Percentiles rank a stretch among this genome's conserved stretches.
phyloP scores from a whole-genome alignment of 2,113 vertebrate species.

The Syrrhaptes paradoxus region DNA sequence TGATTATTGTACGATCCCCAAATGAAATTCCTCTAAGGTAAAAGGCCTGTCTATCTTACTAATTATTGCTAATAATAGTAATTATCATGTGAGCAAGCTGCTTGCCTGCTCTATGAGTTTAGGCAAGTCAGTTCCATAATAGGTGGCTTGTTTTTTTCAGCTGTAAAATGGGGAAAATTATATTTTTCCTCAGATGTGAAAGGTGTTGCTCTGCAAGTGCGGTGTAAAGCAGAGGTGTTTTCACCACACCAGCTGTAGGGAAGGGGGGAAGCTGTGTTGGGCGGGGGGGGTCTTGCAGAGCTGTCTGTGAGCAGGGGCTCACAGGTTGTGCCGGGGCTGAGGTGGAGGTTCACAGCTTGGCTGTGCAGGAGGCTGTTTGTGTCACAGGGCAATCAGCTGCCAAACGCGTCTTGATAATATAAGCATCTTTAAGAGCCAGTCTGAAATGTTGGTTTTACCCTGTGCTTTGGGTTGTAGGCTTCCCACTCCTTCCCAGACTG shows the following conservation, averaged over 20 bases:
- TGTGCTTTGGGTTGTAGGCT: not conserved
- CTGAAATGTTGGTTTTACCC: not conserved
- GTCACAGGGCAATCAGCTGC: not conserved
- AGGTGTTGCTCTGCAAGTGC: not conserved
- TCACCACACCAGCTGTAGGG: rapidly evolving
- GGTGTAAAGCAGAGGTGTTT: not conserved
- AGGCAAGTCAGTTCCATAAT: not conserved
- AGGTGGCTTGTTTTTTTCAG: not conserved
- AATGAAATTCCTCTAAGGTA: not conserved
- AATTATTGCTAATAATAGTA: slow-evolving; percentile 13
- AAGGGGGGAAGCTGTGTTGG: too few relatives aligned
- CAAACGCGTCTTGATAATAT: not conserved
- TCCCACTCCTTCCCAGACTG: not conserved
- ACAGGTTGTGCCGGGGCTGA: not conserved
- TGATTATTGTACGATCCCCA: not conserved
- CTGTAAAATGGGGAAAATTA: not conserved
- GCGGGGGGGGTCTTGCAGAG: not conserved
- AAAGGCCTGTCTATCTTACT: not conserved
- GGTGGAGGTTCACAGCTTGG: not conserved
- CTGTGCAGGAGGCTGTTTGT: not conserved
- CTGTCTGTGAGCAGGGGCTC: not conserved
- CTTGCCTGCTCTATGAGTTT: not conserved
- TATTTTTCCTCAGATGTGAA: not conserved
- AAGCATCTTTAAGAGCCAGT: not conserved
- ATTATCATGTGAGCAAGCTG: slow-evolving; percentile 5